These are phyloP conservation scores for Nipponia nippon DNA, from an alignment of 2,113 vertebrate species.

Conservation along the genomic window DNA sequence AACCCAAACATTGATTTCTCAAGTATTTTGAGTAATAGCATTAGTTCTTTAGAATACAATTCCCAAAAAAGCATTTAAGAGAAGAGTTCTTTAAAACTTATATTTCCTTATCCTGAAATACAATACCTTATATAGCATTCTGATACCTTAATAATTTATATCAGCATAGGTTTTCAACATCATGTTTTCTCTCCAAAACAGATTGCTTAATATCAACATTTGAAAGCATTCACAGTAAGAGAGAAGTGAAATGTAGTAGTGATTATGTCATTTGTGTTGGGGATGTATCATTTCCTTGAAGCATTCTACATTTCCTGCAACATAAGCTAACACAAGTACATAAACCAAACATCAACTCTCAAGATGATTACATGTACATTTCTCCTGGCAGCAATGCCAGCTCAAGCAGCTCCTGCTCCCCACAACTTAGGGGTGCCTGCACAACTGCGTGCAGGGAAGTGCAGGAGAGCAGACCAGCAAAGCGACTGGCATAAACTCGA, in stretches of 20 bases:
- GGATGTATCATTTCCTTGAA: neutral
- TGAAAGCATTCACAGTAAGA: neutral
- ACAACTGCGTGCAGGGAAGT: fast-evolving
- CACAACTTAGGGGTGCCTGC: too few relatives aligned
- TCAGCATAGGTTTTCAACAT: neutral
- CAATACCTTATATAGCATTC: neutral
- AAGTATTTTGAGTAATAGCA: neutral
- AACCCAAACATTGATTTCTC: neutral
- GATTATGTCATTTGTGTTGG: neutral
- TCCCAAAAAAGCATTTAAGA: neutral
- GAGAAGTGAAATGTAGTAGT: fast-evolving
- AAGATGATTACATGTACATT: fast-evolving
- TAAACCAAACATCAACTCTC: neutral
- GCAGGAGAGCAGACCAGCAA: too few relatives aligned
- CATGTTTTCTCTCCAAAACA: neutral
- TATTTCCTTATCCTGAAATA: neutral
- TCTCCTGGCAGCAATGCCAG: neutral
- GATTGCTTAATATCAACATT: neutral
- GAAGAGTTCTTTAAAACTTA: neutral
- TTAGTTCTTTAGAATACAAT: neutral
- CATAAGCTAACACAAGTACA: neutral
- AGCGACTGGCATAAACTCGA: fast-evolving
- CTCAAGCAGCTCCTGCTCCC: neutral
- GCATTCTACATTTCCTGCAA: neutral
- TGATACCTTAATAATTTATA: neutral